Evolutionary conservation across 2,113 vertebrate species (phyloP).

Genomic region (Oryzias javanicus): DNA sequence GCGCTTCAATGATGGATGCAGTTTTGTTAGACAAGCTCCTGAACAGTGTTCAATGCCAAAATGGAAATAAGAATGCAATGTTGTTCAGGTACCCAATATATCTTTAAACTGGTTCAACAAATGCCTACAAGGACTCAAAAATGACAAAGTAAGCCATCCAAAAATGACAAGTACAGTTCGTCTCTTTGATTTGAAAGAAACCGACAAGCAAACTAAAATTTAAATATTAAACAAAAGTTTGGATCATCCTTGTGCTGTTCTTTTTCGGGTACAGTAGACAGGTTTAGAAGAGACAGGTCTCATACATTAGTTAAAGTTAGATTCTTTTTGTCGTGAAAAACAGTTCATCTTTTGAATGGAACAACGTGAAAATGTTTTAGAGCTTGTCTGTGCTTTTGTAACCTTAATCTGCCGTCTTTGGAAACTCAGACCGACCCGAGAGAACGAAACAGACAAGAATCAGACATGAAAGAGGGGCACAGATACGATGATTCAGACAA

Average conservation of each 20-base stretch:
- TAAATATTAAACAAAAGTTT: not conserved
- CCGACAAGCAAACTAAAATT: not conserved
- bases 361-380: too few relatives aligned
- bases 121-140: not conserved
- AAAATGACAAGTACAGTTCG: not conserved
- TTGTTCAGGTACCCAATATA: not conserved
- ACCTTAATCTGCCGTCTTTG: too few relatives aligned
- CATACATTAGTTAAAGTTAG: too few relatives aligned
- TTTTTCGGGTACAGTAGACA: not conserved
- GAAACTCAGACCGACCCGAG: too few relatives aligned
- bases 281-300: too few relatives aligned
- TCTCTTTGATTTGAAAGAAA: slow-evolving; percentile 11
- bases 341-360: too few relatives aligned
- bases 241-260: not conserved
- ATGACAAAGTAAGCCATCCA: not conserved
- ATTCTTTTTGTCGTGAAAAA: too few relatives aligned
- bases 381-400: too few relatives aligned
- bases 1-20: slow-evolving; percentile 2
- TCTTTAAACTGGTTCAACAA: not conserved
- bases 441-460: too few relatives aligned
- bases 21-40: slow-evolving; percentile 6
- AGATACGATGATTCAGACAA: too few relatives aligned
- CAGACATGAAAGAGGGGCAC: too few relatives aligned
- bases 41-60: slow-evolving; percentile 3
- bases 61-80: slow-evolving; percentile 13